Percentiles rank a stretch among this genome's conserved stretches.
phyloP scores from a whole-genome alignment of 2,888 invertebrate genomes.

The Taenaris catops region DNA sequence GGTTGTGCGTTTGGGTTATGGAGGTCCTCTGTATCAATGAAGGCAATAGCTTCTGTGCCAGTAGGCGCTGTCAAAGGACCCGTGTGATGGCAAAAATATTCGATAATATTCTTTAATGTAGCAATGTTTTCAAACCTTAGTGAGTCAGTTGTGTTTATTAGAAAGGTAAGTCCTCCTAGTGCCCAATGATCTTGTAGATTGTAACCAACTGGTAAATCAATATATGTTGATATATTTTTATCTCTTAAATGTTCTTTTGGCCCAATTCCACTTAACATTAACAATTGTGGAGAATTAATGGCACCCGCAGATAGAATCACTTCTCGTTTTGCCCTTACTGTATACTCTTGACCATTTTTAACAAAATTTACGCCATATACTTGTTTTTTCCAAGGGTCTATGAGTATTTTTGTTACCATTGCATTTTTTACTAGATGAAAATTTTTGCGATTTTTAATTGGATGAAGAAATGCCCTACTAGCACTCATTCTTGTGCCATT shows the following conservation, averaged over 20 bases:
- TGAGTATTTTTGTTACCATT: slow-evolving; percentile 79
- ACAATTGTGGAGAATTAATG: slow-evolving; percentile 88
- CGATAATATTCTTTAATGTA: slow-evolving; percentile 61
- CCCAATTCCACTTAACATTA: slow-evolving; percentile 91
- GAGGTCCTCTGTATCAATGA: slow-evolving; percentile 71
- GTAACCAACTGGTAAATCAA: slow-evolving; percentile 84
- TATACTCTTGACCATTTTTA: slow-evolving; percentile 63
- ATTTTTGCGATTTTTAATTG: slow-evolving; percentile 79
- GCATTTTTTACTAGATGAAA: slow-evolving; percentile 81
- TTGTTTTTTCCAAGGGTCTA: slow-evolving; percentile 65
- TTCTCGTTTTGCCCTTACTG: slow-evolving; percentile 79
- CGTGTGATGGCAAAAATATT: slow-evolving; percentile 65
- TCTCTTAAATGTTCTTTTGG: slow-evolving; percentile 80
- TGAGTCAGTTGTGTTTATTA: slow-evolving; percentile 83
- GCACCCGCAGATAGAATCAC: slow-evolving; percentile 89
- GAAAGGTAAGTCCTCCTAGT: slow-evolving; percentile 84
- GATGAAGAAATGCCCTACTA: slow-evolving; percentile 84
- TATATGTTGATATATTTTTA: slow-evolving; percentile 77
- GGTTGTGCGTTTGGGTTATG: slow-evolving; percentile 69
- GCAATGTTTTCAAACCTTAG: slow-evolving; percentile 79
- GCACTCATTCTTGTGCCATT: slow-evolving; percentile 87
- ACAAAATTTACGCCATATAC: slow-evolving; percentile 81
- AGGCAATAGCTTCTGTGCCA: slow-evolving; percentile 70
- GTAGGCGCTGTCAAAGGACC: slow-evolving; percentile 60
- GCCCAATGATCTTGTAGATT: slow-evolving; percentile 91